Conservation (phyloP, 2,797 vertebrate species). For the Lithobates pipiens region DNA sequence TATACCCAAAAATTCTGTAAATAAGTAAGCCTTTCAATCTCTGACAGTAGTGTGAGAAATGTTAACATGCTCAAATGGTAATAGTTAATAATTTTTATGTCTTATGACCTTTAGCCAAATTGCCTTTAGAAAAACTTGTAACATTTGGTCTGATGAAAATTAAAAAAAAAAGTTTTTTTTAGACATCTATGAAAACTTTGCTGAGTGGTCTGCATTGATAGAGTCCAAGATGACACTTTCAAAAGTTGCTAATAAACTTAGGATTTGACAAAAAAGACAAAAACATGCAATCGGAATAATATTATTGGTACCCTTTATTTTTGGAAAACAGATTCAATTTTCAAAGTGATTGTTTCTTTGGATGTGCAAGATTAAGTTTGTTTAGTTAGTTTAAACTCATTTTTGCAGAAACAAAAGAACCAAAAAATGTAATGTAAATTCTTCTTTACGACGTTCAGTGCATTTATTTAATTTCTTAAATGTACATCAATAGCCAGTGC, state of each 20-base stretch:
- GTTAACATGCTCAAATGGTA: too few relatives aligned
- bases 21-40: too few relatives aligned
- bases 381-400: constrained; percentile 12
- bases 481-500: constrained; percentile 84
- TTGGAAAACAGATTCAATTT: constrained; percentile 38
- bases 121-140: too few relatives aligned
- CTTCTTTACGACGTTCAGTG: constrained; percentile 77
- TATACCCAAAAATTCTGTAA: too few relatives aligned
- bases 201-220: too few relatives aligned
- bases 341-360: constrained; percentile 43
- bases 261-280: neutral
- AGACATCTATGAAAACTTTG: too few relatives aligned
- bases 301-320: constrained; percentile 32
- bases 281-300: constrained; percentile 25
- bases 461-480: constrained; percentile 79
- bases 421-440: constrained; percentile 48
- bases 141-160: too few relatives aligned
- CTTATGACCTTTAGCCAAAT: too few relatives aligned
- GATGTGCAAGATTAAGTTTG: constrained; percentile 37
- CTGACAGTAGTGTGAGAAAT: too few relatives aligned
- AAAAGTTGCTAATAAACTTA: neutral
- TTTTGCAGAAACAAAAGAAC: constrained; percentile 38
- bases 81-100: too few relatives aligned
- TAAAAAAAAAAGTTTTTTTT: too few relatives aligned
- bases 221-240: too few relatives aligned